Conservation (phyloP, 2,888 invertebrate genomes). For the Pheosia tremula region DNA sequence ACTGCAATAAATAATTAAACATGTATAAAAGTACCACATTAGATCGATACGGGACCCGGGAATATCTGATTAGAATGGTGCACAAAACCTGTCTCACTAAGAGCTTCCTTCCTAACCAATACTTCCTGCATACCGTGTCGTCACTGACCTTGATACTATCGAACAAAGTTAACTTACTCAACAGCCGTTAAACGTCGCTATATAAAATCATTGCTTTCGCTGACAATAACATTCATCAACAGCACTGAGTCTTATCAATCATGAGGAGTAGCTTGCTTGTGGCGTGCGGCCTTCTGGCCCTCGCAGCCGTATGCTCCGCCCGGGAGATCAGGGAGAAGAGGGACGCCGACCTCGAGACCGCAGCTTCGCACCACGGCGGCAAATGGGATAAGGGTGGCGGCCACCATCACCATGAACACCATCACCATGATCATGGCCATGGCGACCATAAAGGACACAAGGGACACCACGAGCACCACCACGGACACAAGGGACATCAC, state of each 20-base stretch:
- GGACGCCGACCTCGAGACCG: conserved; percentile 74
- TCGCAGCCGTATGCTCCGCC: conserved; percentile 72
- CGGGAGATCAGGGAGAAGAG: conserved; percentile 72
- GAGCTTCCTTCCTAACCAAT: conserved; percentile 7
- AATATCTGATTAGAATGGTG: background rate
- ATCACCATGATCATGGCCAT: conserved; percentile 85
- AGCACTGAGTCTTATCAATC: conserved; percentile 42
- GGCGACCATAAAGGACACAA: conserved; percentile 87
- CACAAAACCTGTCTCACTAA: background rate
- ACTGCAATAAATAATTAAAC: too few relatives aligned
- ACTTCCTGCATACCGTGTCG: conserved; percentile 7
- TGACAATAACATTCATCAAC: conserved; percentile 56
- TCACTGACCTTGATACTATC: conserved; percentile 8
- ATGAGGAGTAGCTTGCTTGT: conserved; percentile 56
- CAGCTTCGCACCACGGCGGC: conserved; percentile 55
- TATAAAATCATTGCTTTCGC: conserved; percentile 57
- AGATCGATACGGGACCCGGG: background rate
- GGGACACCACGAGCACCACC: conserved; percentile 84
- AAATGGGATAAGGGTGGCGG: conserved; percentile 79
- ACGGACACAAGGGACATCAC: conserved; percentile 87
- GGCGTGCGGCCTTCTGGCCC: conserved; percentile 64
- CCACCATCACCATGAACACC: conserved; percentile 84
- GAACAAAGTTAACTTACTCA: conserved; percentile 1
- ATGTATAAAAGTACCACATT: too few relatives aligned
- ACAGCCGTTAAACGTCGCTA: conserved; percentile 27